Conservation (phyloP, 2,113 vertebrate species). For the Campylomormyrus numenius region DNA sequence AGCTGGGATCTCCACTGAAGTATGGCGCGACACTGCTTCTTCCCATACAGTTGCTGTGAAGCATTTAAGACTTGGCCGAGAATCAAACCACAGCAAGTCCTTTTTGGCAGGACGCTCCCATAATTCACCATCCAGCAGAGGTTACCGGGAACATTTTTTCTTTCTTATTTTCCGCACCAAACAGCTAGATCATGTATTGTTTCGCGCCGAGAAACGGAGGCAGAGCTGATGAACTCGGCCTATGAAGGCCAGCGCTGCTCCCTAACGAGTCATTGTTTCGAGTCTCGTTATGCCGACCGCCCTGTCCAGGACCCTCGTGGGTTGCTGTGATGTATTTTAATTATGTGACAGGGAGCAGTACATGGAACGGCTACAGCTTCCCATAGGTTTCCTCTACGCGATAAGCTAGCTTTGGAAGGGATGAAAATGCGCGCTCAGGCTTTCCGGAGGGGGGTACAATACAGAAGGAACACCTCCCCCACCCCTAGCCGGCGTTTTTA, state of each 20-base stretch:
- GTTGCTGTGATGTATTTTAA: slow-evolving; percentile 49
- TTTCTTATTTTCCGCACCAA: slow-evolving; percentile 39
- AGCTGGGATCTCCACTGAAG: not conserved
- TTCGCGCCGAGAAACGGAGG: slow-evolving; percentile 31
- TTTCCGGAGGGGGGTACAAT: slow-evolving; percentile 44
- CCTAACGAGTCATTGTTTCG: slow-evolving; percentile 20
- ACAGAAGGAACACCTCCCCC: slow-evolving; percentile 32
- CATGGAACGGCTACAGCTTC: slow-evolving; percentile 53
- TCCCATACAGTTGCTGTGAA: slow-evolving; percentile 43
- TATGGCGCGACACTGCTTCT: not conserved
- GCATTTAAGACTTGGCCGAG: slow-evolving; percentile 54
- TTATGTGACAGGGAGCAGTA: slow-evolving; percentile 54
- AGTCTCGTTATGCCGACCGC: slow-evolving; percentile 24
- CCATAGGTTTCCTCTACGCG: slow-evolving; percentile 62
- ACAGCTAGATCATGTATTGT: slow-evolving; percentile 46
- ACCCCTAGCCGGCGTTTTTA: slow-evolving; percentile 26
- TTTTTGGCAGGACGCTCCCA: slow-evolving; percentile 53
- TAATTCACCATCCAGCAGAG: slow-evolving; percentile 51
- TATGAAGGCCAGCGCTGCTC: slow-evolving; percentile 31
- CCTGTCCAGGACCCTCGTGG: slow-evolving; percentile 27
- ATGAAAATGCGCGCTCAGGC: slow-evolving; percentile 24
- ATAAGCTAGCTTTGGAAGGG: slow-evolving; percentile 53
- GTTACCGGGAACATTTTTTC: slow-evolving; percentile 46
- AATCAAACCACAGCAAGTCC: slow-evolving; percentile 54
- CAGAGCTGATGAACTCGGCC: slow-evolving; percentile 25